phyloP scores from a whole-genome alignment of 1,140 invertebrate species.

The Cydia pomonella region DNA sequence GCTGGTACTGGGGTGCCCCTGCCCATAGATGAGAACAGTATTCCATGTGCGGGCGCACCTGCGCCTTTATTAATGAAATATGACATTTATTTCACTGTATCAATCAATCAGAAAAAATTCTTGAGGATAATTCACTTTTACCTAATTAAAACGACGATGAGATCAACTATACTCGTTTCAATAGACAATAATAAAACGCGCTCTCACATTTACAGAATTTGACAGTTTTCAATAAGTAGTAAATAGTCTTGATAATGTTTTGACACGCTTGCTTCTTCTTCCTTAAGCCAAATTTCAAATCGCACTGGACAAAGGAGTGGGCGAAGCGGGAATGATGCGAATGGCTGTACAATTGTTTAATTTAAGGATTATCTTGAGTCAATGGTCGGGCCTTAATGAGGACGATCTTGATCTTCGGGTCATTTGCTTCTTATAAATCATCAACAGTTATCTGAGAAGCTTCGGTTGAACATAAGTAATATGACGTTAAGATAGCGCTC shows the following conservation, averaged over 20 bases:
- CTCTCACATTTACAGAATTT: too few relatives aligned
- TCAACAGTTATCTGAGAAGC: constrained; percentile 2
- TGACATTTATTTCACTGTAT: too few relatives aligned
- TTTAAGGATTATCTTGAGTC: constrained; percentile 59
- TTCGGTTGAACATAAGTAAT: not conserved
- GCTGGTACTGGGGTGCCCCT: too few relatives aligned
- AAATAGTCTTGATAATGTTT: constrained; percentile 2
- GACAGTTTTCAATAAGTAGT: too few relatives aligned
- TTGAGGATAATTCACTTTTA: too few relatives aligned
- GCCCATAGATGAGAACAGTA: too few relatives aligned
- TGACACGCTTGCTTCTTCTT: constrained; percentile 35
- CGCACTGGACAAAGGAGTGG: constrained; percentile 72
- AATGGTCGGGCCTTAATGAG: constrained; percentile 63
- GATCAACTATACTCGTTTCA: too few relatives aligned
- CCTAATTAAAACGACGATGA: too few relatives aligned
- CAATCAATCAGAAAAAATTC: too few relatives aligned
- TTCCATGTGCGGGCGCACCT: too few relatives aligned
- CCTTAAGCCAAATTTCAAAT: constrained; percentile 51
- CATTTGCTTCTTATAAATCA: constrained; percentile 1
- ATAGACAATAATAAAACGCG: too few relatives aligned
- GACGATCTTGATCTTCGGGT: constrained; percentile 55
- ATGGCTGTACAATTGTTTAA: constrained; percentile 69
- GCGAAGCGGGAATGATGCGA: constrained; percentile 68
- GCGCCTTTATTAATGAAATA: too few relatives aligned
- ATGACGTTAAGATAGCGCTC: not conserved